Evolutionary conservation across 2,888 invertebrate species (phyloP).

Genomic region (Drosophila ezoana): DNA sequence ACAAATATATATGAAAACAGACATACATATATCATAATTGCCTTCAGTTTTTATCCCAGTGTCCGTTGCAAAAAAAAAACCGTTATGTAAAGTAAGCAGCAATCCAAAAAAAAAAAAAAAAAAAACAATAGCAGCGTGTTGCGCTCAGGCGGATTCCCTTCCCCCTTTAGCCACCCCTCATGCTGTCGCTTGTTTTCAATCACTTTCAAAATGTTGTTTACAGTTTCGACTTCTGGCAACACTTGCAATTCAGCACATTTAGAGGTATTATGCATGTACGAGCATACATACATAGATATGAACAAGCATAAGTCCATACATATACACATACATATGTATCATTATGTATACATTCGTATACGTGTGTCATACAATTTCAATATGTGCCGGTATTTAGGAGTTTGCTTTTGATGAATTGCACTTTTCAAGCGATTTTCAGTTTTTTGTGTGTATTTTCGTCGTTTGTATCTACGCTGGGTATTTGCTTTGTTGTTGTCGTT

Average conservation of each 20-base stretch:
- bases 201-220: slow-evolving; percentile 40
- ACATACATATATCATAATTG: slow-evolving; percentile 25
- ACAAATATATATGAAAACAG: slow-evolving; percentile 20
- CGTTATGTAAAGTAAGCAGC: slow-evolving; percentile 51
- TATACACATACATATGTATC: slow-evolving; percentile 1
- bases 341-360: neutral
- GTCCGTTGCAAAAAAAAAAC: slow-evolving; percentile 33
- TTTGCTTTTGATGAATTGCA: slow-evolving; percentile 54
- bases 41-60: slow-evolving; percentile 21
- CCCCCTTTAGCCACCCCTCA: neutral
- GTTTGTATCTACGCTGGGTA: slow-evolving; percentile 10
- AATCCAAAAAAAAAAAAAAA: slow-evolving; percentile 25
- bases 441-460: slow-evolving; percentile 20
- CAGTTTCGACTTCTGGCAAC: slow-evolving; percentile 37
- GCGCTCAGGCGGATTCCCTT: slow-evolving; percentile 14
- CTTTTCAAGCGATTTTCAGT: slow-evolving; percentile 31
- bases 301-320: slow-evolving; percentile 2
- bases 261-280: slow-evolving; percentile 1
- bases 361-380: slow-evolving; percentile 21
- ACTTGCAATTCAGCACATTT: slow-evolving; percentile 27
- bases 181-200: slow-evolving; percentile 39
- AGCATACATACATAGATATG: neutral
- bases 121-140: slow-evolving; percentile 40
- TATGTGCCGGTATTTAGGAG: slow-evolving; percentile 47
- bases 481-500: slow-evolving; percentile 18